A percentile compares a stretch with the other conserved stretches of the same genome.
phyloP scores from a whole-genome alignment of 2,797 vertebrate genomes.

The Merluccius polli region DNA sequence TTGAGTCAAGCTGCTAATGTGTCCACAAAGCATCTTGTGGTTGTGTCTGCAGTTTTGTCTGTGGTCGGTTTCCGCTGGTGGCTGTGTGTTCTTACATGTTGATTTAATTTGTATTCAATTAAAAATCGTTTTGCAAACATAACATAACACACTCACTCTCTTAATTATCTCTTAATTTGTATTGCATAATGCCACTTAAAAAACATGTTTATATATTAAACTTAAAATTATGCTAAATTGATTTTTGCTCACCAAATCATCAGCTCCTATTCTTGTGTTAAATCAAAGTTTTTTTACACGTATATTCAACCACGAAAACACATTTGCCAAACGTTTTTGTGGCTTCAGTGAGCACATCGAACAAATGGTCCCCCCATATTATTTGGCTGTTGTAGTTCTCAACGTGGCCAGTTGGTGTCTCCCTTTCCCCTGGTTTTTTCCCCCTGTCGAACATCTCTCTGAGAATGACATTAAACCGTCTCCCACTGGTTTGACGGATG shows the following conservation, averaged over 20 bases:
- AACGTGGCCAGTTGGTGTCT: slow-evolving; percentile 76
- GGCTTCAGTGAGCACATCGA: slow-evolving; percentile 18
- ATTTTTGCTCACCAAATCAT: neutral
- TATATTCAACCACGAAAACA: neutral
- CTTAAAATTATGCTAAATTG: neutral
- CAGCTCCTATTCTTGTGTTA: neutral
- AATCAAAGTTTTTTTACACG: neutral
- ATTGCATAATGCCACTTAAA: neutral
- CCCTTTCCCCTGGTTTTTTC: slow-evolving; percentile 45
- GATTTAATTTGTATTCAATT: neutral
- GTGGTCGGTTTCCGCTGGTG: neutral
- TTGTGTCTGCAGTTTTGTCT: slow-evolving; percentile 10
- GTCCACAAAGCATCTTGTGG: neutral
- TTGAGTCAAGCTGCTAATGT: neutral
- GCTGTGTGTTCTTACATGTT: neutral
- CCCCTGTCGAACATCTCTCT: neutral
- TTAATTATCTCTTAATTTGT: neutral
- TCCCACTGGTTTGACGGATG: slow-evolving; percentile 15
- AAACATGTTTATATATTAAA: neutral
- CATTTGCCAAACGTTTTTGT: slow-evolving; percentile 7
- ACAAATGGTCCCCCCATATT: slow-evolving; percentile 15
- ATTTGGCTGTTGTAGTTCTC: slow-evolving; percentile 68
- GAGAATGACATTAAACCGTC: slow-evolving; percentile 20
- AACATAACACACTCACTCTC: neutral
- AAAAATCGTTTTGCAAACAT: neutral